Evolutionary conservation across 2,113 vertebrate genomes (phyloP).

Genomic region (Neogobius melanostomus): DNA sequence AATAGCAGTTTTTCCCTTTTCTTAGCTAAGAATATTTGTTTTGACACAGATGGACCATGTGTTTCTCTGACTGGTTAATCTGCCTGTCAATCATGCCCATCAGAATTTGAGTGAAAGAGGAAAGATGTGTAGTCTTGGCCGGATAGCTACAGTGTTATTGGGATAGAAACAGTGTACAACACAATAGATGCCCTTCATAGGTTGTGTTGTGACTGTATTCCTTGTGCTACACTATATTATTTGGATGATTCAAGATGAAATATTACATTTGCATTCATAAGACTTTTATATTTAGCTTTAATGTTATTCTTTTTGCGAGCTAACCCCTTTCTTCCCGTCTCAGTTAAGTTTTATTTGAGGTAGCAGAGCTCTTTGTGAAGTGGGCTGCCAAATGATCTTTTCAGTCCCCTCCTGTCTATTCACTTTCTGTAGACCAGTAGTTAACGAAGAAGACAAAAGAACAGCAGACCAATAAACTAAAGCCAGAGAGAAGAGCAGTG

Average conservation of each 20-base stretch:
- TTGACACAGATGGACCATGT: too few relatives aligned
- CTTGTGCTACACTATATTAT: background rate
- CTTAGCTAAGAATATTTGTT: too few relatives aligned
- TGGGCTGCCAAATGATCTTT: constrained; percentile 39
- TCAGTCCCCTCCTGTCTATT: constrained; percentile 9
- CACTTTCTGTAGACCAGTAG: constrained; percentile 38
- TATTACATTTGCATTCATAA: background rate
- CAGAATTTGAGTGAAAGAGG: too few relatives aligned
- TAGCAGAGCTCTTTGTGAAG: constrained; percentile 49
- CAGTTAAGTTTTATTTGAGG: constrained; percentile 24
- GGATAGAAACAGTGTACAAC: too few relatives aligned
- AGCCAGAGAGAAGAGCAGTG: constrained; percentile 31
- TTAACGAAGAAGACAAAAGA: constrained; percentile 61
- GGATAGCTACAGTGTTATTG: too few relatives aligned
- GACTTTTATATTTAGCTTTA: background rate
- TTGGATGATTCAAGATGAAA: background rate
- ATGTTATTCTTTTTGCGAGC: constrained; percentile 10
- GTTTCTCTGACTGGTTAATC: too few relatives aligned
- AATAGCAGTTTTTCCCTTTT: too few relatives aligned
- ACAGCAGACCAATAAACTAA: constrained; percentile 43
- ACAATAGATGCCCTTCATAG: too few relatives aligned
- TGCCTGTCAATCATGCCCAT: too few relatives aligned
- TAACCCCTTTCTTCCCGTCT: constrained; percentile 28
- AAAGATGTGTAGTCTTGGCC: too few relatives aligned
- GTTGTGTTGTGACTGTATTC: too few relatives aligned